Conservation (phyloP, 92 coral and sea anemone genomes). For the Phenganax stokvisi region DNA sequence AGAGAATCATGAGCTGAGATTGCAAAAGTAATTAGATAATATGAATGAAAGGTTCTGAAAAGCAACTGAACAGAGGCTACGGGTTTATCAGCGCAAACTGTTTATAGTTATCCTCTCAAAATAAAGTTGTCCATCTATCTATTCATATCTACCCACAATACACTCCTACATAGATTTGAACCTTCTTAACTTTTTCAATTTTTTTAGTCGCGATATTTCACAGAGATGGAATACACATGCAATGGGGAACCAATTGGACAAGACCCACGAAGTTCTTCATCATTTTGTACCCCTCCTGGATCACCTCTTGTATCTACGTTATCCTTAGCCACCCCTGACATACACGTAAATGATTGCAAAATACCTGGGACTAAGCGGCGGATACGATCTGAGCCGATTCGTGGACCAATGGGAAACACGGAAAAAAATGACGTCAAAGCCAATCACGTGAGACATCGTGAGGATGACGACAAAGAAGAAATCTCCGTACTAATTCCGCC, state of each 20-base stretch:
- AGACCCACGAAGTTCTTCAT: constrained; percentile 62
- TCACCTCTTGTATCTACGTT: constrained; percentile 89
- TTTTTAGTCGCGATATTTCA: constrained; percentile 83
- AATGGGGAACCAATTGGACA: constrained; percentile 78
- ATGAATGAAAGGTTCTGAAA: not conserved
- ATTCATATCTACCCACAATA: no score
- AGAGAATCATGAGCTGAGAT: not conserved
- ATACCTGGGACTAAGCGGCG: constrained; percentile 68
- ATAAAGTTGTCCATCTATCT: no score
- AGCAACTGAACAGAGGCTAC: not conserved
- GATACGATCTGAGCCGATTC: constrained; percentile 58
- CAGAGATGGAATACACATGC: constrained; percentile 91
- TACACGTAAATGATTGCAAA: constrained; percentile 76
- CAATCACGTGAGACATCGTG: constrained; percentile 57
- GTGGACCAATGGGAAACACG: constrained; percentile 67
- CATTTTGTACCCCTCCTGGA: constrained; percentile 95
- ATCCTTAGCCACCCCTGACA: constrained; percentile 78
- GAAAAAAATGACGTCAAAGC: constrained; percentile 69
- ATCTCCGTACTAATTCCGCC: constrained; percentile 26
- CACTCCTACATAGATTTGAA: not conserved
- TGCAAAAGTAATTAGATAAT: not conserved
- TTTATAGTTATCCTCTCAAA: no score
- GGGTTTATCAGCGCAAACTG: no score
- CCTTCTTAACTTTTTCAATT: not conserved
- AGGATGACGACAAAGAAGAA: constrained; percentile 3